These are phyloP conservation scores for Poeciliopsis turrubarensis DNA, from an alignment of 2,113 vertebrate genomes.

Conservation along the genomic window DNA sequence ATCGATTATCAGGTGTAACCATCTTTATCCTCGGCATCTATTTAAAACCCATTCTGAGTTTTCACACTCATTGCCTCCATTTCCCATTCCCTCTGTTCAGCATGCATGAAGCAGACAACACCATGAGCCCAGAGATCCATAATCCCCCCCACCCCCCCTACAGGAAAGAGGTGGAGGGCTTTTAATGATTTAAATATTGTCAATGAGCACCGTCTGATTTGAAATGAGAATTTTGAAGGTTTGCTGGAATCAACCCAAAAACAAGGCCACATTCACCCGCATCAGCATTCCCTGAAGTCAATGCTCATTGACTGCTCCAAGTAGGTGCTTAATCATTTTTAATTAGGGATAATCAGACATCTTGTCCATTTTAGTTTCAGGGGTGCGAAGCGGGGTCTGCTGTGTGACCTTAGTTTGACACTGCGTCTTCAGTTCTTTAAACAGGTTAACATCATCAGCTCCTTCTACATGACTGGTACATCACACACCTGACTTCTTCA, in stretches of 20 bases:
- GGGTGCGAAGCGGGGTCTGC: slow-evolving; percentile 63
- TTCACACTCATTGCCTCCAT: slow-evolving; percentile 56
- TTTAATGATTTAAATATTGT: slow-evolving; percentile 80
- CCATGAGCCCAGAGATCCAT: slow-evolving; percentile 70
- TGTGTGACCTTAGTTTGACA: slow-evolving; percentile 62
- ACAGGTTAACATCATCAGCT: slow-evolving; percentile 59
- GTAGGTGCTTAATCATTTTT: slow-evolving; percentile 86
- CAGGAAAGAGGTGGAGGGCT: slow-evolving; percentile 74
- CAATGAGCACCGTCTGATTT: slow-evolving; percentile 79
- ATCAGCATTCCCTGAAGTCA: slow-evolving; percentile 80
- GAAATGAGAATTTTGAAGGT: slow-evolving; percentile 78
- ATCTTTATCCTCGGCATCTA: slow-evolving; percentile 26
- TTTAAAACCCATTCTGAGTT: slow-evolving; percentile 61
- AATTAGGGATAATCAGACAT: slow-evolving; percentile 84
- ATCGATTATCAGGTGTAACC: slow-evolving; percentile 55
- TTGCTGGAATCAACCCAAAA: slow-evolving; percentile 72
- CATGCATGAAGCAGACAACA: slow-evolving; percentile 65
- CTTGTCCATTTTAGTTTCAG: slow-evolving; percentile 78
- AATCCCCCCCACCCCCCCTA: slow-evolving; percentile 61
- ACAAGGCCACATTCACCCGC: slow-evolving; percentile 57
- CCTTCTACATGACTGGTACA: neutral
- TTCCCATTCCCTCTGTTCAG: slow-evolving; percentile 65
- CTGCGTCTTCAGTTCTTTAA: slow-evolving; percentile 51
- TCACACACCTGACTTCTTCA: neutral
- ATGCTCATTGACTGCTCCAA: slow-evolving; percentile 79